Conservation (phyloP, 2,113 vertebrate species). For the Neoarius graeffei region DNA sequence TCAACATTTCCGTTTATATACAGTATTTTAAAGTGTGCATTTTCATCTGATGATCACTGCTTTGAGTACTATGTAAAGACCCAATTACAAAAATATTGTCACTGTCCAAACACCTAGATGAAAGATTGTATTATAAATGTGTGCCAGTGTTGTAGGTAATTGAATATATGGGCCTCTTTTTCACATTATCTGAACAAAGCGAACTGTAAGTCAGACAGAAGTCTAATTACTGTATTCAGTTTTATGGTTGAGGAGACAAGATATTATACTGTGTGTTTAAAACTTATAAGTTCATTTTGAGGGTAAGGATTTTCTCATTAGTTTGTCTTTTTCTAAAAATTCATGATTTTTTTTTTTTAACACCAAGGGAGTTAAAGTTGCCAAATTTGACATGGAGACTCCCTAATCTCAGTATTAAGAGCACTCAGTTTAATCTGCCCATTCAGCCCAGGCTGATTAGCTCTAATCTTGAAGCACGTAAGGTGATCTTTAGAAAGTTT, state of each 20-base stretch:
- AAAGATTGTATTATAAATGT: neutral
- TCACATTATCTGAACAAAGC: neutral
- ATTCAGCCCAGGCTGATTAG: conserved; percentile 56
- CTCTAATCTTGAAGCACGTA: conserved; percentile 57
- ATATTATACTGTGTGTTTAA: neutral
- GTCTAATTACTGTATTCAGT: neutral
- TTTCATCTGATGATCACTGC: neutral
- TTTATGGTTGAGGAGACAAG: neutral
- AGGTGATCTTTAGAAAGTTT: conserved; percentile 56
- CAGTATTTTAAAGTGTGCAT: neutral
- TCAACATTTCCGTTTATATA: neutral
- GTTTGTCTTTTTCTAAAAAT: conserved; percentile 65
- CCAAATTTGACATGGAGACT: conserved; percentile 61
- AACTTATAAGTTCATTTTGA: neutral
- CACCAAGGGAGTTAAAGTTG: conserved; percentile 50
- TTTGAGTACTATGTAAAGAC: neutral
- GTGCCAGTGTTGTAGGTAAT: neutral
- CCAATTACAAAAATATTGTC: neutral
- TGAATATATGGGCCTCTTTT: neutral
- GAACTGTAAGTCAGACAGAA: neutral
- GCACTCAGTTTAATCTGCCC: conserved; percentile 62
- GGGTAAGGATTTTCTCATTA: conserved; percentile 28
- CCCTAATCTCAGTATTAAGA: conserved; percentile 68
- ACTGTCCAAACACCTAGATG: neutral
- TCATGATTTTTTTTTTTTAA: conserved; percentile 31